Percentiles rank a stretch among this genome's conserved stretches.
Conservation (phyloP, 2,797 vertebrate species). For the Sarcoramphus papa region DNA sequence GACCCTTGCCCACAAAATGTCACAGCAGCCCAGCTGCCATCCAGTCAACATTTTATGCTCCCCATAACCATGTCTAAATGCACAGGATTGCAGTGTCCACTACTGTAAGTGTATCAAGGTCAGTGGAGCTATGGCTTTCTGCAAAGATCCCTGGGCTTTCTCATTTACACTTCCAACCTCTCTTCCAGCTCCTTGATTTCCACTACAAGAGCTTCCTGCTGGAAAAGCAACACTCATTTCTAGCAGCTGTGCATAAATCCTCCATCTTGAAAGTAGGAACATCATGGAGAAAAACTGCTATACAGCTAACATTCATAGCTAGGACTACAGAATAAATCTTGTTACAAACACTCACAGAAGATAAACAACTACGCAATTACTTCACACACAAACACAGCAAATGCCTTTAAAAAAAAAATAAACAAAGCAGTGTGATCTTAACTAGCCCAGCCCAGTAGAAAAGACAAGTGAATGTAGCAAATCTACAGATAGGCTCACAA, state of each 20-base stretch:
- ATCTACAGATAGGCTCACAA: neutral
- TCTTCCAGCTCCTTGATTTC: neutral
- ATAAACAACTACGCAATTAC: neutral
- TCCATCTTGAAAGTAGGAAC: neutral
- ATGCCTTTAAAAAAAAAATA: neutral
- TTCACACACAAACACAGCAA: neutral
- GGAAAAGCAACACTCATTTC: neutral
- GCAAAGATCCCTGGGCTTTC: neutral
- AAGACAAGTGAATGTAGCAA: too few species aligned
- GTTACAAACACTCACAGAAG: neutral
- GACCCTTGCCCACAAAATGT: neutral
- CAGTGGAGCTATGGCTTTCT: neutral
- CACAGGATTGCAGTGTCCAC: neutral
- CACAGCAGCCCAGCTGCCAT: neutral
- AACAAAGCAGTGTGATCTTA: neutral
- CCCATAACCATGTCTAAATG: neutral
- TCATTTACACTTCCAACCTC: neutral
- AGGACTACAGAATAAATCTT: neutral
- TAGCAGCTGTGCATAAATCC: neutral
- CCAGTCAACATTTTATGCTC: neutral
- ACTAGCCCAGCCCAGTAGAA: neutral
- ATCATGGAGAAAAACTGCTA: neutral
- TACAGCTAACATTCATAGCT: neutral
- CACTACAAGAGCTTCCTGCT: neutral
- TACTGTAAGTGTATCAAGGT: neutral